Conservation (phyloP, 2,113 vertebrate species). For the Myodes glareolus region DNA sequence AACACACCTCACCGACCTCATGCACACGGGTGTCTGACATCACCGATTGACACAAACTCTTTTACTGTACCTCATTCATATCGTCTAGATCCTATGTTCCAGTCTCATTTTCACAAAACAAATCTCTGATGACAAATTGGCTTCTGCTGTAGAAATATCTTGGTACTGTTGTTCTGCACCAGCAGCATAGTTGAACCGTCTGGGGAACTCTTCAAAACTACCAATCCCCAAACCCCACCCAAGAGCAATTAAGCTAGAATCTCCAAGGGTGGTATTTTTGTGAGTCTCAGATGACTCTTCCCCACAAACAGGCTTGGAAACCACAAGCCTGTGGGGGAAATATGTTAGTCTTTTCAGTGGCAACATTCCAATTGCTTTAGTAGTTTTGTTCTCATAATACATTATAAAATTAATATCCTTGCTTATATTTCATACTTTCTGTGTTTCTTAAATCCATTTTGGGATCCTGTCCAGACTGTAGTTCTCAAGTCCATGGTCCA, state of each 20-base stretch:
- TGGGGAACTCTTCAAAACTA: constrained; percentile 12
- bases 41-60: not conserved
- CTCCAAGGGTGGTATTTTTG: not conserved
- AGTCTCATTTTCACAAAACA: constrained; percentile 31
- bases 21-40: not conserved
- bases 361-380: constrained; percentile 11
- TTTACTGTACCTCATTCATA: not conserved
- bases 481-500: not conserved
- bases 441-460: constrained; percentile 29
- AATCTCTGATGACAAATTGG: constrained; percentile 30
- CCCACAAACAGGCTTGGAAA: constrained; percentile 16
- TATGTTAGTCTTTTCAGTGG: not conserved
- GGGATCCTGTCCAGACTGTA: not conserved
- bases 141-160: constrained; percentile 39
- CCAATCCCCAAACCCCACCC: not conserved
- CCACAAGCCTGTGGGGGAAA: not conserved
- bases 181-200: constrained; percentile 24
- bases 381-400: constrained; percentile 20
- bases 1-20: not conserved
- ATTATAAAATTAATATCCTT: constrained; percentile 16
- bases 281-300: constrained; percentile 13
- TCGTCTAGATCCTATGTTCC: not conserved
- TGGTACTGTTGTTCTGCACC: not conserved
- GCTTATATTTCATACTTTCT: not conserved
- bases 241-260: constrained; percentile 25